These are phyloP conservation scores for Theristicus caerulescens DNA, from an alignment of 2,113 vertebrate genomes.

Conservation along the genomic window DNA sequence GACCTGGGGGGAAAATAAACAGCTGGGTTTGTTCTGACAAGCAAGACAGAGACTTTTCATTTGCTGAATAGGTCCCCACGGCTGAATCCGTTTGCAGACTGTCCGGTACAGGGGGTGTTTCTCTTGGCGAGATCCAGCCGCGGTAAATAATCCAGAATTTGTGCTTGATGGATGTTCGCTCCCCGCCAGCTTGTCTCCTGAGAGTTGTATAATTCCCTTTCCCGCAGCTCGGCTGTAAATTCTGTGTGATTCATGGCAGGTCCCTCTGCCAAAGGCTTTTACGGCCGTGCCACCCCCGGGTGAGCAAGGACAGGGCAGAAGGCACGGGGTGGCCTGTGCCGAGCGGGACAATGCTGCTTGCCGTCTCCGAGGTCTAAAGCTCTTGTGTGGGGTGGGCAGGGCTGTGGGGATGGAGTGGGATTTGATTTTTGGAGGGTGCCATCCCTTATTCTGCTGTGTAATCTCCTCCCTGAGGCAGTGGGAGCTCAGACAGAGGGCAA, in stretches of 20 bases:
- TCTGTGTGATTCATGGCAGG: constrained; percentile 19
- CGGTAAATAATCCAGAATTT: constrained; percentile 43
- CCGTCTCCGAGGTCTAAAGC: neutral
- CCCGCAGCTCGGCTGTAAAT: constrained; percentile 40
- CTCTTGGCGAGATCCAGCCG: neutral
- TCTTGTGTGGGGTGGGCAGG: neutral
- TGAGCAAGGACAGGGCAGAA: neutral
- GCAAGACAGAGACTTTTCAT: neutral
- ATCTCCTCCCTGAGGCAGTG: neutral
- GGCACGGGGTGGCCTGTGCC: accelerated
- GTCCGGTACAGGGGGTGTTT: neutral
- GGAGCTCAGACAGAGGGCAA: neutral
- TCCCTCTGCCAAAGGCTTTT: neutral
- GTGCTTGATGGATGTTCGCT: constrained; percentile 14
- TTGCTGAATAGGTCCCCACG: neutral
- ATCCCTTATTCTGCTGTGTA: neutral
- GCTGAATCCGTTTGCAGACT: neutral
- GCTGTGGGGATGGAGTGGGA: neutral
- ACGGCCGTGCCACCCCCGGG: neutral
- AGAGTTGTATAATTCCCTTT: constrained; percentile 44
- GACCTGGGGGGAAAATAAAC: neutral
- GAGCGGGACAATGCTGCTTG: neutral
- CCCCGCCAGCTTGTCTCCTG: constrained; percentile 24
- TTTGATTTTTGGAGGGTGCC: neutral
- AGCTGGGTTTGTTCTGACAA: neutral